A percentile compares a stretch with the other conserved stretches of the same genome.
These are phyloP conservation scores for Scaptomyza polygonia DNA, from an alignment of 2,888 invertebrate genomes.

Conservation along the genomic window DNA sequence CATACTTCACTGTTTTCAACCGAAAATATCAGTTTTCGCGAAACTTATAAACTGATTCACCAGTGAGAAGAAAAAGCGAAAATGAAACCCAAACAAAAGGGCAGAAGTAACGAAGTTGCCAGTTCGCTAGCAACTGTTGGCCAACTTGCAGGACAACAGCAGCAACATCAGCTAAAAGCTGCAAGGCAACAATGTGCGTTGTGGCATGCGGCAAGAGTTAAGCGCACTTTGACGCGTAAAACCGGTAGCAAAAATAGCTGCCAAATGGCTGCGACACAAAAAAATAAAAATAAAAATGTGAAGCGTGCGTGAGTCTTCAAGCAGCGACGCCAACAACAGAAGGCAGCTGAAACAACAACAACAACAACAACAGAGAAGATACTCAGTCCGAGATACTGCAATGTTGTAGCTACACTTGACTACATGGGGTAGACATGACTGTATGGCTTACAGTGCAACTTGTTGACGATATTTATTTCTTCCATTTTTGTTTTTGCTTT, in stretches of 20 bases:
- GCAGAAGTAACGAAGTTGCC: constrained; percentile 21
- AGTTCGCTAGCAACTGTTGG: constrained; percentile 31
- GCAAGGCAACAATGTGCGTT: constrained; percentile 45
- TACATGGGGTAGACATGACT: constrained; percentile 51
- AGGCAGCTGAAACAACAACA: constrained; percentile 11
- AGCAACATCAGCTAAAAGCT: constrained; percentile 12
- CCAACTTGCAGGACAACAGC: constrained; percentile 35
- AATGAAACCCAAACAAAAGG: constrained; percentile 31
- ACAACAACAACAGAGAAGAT: constrained; percentile 42
- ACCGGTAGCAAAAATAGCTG: constrained; percentile 76
- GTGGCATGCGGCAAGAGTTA: constrained; percentile 75
- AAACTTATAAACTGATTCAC: constrained; percentile 1
- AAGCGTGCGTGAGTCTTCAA: constrained; percentile 64
- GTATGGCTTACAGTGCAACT: constrained; percentile 17
- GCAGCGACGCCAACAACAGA: constrained; percentile 17
- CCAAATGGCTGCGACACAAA: constrained; percentile 35
- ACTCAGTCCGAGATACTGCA: constrained; percentile 57
- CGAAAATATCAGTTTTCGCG: background rate
- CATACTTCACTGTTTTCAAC: background rate
- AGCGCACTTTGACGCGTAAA: constrained; percentile 78
- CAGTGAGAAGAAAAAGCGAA: background rate
- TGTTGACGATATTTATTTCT: constrained; percentile 40
- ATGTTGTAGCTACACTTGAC: constrained; percentile 70
- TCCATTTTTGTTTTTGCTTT: constrained; percentile 16
- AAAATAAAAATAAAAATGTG: constrained; percentile 44